These are phyloP conservation scores for Mythimna loreyi DNA, from an alignment of 2,888 invertebrate species.

Conservation along the genomic window DNA sequence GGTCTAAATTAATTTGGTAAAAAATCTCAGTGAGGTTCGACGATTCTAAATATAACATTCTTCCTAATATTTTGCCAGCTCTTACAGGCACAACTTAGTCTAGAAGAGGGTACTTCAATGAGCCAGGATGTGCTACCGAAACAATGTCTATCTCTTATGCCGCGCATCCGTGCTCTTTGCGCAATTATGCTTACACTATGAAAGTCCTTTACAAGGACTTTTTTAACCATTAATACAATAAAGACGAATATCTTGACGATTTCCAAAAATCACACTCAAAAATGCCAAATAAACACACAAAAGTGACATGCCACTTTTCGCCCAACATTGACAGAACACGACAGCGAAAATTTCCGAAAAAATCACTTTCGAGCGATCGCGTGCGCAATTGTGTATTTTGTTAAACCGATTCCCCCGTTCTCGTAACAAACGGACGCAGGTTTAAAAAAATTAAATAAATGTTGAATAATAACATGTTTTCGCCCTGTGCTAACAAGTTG, in stretches of 20 bases:
- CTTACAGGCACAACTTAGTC: no score
- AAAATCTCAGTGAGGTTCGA: no score
- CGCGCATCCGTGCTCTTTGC: no score
- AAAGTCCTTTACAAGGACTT: no score
- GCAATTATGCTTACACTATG: no score
- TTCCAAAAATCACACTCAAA: conserved; percentile 28
- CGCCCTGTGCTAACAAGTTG: conserved; percentile 81
- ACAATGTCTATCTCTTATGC: no score
- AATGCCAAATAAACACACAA: conserved; percentile 50
- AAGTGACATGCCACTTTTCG: conserved; percentile 50
- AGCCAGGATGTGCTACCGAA: no score
- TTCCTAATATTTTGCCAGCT: no score
- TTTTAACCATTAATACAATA: no score
- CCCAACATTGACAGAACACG: conserved; percentile 46
- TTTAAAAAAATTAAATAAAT: conserved; percentile 87
- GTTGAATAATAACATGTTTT: conserved; percentile 86
- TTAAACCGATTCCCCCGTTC: conserved; percentile 76
- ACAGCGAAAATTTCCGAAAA: conserved; percentile 60
- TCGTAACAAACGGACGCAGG: conserved; percentile 72
- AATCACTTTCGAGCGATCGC: conserved; percentile 73
- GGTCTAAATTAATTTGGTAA: no score
- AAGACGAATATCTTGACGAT: not conserved
- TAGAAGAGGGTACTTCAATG: no score
- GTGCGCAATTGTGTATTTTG: conserved; percentile 83
- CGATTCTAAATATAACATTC: no score